Conservation (phyloP, 1,140 invertebrate species). For the Cyclina sinensis region DNA sequence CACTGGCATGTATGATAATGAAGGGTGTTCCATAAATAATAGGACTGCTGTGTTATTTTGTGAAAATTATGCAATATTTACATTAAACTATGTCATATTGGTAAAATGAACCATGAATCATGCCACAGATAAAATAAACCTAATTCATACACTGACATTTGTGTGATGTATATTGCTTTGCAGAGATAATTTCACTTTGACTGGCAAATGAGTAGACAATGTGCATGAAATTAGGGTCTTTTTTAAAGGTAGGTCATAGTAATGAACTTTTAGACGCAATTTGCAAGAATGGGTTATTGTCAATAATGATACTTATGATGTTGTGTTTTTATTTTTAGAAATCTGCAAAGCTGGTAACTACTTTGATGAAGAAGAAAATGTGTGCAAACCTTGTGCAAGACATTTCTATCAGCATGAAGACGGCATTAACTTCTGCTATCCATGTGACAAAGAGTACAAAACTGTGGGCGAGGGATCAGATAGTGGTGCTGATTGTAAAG, state of each 20-base stretch:
- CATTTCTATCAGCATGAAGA: slow-evolving; percentile 35
- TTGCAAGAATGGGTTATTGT: neutral
- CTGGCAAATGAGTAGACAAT: too few relatives aligned
- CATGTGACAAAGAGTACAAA: slow-evolving; percentile 13
- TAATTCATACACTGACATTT: too few relatives aligned
- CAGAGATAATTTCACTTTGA: too few relatives aligned
- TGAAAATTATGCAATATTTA: too few relatives aligned
- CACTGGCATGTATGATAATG: too few relatives aligned
- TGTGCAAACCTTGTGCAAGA: slow-evolving; percentile 9
- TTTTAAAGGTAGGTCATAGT: neutral
- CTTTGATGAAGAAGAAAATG: neutral
- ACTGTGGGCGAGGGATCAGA: neutral
- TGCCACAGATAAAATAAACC: too few relatives aligned
- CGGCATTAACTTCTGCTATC: slow-evolving; percentile 26
- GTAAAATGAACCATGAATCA: too few relatives aligned
- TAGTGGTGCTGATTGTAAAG: slow-evolving; percentile 26
- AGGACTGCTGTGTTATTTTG: too few relatives aligned
- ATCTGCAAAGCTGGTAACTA: neutral
- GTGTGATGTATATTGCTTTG: too few relatives aligned
- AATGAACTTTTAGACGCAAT: neutral
- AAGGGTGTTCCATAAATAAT: too few relatives aligned
- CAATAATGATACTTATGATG: neutral
- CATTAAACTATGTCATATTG: too few relatives aligned
- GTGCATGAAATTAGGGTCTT: neutral
- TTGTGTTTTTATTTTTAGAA: neutral